phyloP scores from a whole-genome alignment of 2,113 vertebrate genomes.

The Lycaon pictus region DNA sequence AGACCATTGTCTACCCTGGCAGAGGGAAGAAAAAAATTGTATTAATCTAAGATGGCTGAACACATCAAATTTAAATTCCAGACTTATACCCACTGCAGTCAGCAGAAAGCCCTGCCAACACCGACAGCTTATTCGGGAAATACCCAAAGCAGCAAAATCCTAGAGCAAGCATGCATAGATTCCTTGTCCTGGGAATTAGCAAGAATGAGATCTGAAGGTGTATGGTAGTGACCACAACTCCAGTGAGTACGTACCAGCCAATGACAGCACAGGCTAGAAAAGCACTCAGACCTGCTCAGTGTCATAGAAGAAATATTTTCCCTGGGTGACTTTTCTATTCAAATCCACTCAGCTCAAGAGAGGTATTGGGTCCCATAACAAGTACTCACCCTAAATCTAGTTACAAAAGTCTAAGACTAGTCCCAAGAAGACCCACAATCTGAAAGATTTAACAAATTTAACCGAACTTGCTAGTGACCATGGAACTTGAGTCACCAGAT shows the following conservation, averaged over 20 bases:
- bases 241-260: neutral
- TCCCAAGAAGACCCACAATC: neutral
- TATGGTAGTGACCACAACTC: neutral
- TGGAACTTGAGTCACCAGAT: neutral
- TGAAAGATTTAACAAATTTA: conserved; percentile 18
- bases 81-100: conserved; percentile 63
- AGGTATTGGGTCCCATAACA: neutral
- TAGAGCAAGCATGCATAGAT: neutral
- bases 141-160: conserved; percentile 56
- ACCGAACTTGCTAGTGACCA: neutral
- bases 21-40: neutral
- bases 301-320: neutral
- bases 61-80: conserved; percentile 79
- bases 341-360: neutral
- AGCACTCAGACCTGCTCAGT: neutral
- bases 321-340: neutral
- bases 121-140: conserved; percentile 60
- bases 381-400: neutral
- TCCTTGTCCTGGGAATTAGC: conserved; percentile 38
- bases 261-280: neutral
- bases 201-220: neutral
- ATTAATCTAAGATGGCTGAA: conserved; percentile 61
- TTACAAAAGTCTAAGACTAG: neutral
- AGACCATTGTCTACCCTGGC: neutral
- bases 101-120: conserved; percentile 69